Evolutionary conservation across 2,113 vertebrate species (phyloP).

Genomic region (Xyrauchen texanus): DNA sequence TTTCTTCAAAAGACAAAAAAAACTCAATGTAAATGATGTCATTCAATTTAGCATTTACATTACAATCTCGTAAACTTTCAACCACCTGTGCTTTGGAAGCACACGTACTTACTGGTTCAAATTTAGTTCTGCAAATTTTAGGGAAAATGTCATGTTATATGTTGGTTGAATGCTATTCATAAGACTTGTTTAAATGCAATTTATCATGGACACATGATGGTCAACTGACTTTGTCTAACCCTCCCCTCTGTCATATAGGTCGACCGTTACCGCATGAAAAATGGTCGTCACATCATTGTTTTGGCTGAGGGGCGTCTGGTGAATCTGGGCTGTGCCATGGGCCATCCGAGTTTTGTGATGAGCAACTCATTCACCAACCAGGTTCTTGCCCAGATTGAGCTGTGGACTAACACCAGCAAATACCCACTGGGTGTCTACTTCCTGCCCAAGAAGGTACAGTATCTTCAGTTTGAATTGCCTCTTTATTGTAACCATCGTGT

Average conservation of each 20-base stretch:
- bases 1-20: too few species aligned
- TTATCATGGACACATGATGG: neutral
- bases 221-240: neutral
- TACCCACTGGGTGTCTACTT: conserved; percentile 92
- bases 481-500: neutral
- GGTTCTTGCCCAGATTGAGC: conserved; percentile 95
- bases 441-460: conserved; percentile 92
- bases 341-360: conserved; percentile 98
- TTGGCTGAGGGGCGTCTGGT: conserved; percentile 93
- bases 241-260: conserved; percentile 74
- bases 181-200: too few species aligned
- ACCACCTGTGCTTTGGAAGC: too few species aligned
- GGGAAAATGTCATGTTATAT: too few species aligned
- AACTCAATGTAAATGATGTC: too few species aligned
- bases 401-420: conserved; percentile 90
- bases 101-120: too few species aligned
- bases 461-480: too few species aligned
- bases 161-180: too few species aligned
- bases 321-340: conserved; percentile 96
- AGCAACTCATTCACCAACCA: conserved; percentile 99
- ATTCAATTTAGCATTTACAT: too few species aligned
- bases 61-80: too few species aligned
- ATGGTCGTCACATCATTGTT: conserved; percentile 85
- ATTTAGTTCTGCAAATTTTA: too few species aligned
- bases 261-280: conserved; percentile 88